Percentiles rank a stretch among this genome's conserved stretches.
phyloP scores from a whole-genome alignment of 2,113 vertebrate species.

The Porphyrio hochstetteri region DNA sequence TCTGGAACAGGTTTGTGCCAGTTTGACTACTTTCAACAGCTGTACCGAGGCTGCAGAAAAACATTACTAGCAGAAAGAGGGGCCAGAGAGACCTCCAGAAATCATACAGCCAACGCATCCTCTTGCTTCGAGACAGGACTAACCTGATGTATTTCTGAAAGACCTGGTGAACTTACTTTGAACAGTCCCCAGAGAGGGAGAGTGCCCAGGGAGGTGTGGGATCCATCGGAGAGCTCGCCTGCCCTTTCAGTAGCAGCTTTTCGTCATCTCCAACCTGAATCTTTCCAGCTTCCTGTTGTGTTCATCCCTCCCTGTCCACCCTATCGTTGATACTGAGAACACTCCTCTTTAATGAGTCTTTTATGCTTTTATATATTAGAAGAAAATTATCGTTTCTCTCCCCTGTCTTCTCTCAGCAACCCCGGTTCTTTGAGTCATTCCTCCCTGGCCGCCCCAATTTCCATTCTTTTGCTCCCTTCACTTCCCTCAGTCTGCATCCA shows the following conservation, averaged over 20 bases:
- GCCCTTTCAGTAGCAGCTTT: not conserved
- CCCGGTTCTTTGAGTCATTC: not conserved
- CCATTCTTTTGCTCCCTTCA: not conserved
- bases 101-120: not conserved
- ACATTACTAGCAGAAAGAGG: not conserved
- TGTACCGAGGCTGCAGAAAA: not conserved
- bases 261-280: not conserved
- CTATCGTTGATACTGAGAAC: not conserved
- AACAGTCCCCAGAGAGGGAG: not conserved
- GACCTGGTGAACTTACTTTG: not conserved
- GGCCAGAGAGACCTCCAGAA: not conserved
- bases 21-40: not conserved
- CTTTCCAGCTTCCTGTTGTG: not conserved
- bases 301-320: not conserved
- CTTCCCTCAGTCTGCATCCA: not conserved
- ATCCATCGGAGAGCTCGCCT: not conserved
- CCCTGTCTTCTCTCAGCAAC: not conserved
- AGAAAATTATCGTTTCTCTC: not conserved
- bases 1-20: constrained; percentile 29
- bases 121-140: not conserved
- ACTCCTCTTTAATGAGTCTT: not conserved
- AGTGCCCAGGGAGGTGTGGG: not conserved
- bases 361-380: not conserved
- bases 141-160: not conserved
- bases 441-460: not conserved